Evolutionary conservation across 2,888 invertebrate species (phyloP).

Genomic region (Nipponacmea schrenckii): DNA sequence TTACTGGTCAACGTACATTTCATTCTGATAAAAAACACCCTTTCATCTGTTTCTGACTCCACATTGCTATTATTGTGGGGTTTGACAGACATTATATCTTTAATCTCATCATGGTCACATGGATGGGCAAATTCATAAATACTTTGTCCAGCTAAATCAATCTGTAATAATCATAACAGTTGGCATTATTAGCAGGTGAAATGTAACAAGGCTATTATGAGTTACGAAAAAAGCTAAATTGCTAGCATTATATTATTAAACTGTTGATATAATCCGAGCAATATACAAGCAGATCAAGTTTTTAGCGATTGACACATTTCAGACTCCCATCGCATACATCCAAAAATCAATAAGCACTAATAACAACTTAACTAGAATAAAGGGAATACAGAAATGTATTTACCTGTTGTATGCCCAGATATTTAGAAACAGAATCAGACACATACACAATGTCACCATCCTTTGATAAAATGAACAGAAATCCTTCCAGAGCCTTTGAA

Average conservation of each 20-base stretch:
- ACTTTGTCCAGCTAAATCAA: slow-evolving; percentile 94
- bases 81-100: slow-evolving; percentile 70
- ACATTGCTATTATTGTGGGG: slow-evolving; percentile 43
- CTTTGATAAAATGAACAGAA: slow-evolving; percentile 85
- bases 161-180: slow-evolving; percentile 73
- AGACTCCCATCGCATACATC: too few relatives aligned
- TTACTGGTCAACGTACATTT: slow-evolving; percentile 95
- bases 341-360: too few relatives aligned
- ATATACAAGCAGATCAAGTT: too few relatives aligned
- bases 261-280: too few relatives aligned
- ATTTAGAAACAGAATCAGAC: slow-evolving; percentile 89
- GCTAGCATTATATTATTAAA: too few relatives aligned
- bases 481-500: slow-evolving; percentile 88
- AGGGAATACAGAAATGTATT: too few relatives aligned
- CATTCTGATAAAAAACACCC: slow-evolving; percentile 80
- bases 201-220: too few relatives aligned
- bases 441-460: slow-evolving; percentile 93
- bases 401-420: slow-evolving; percentile 93
- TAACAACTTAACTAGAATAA: too few relatives aligned
- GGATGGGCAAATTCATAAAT: slow-evolving; percentile 94
- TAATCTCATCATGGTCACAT: slow-evolving; percentile 92
- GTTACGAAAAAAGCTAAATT: too few relatives aligned
- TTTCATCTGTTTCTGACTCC: slow-evolving; percentile 50
- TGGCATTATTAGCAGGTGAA: neutral
- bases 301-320: too few relatives aligned